Evolutionary conservation across 2,888 invertebrate species (phyloP).

Genomic region (Agrenia bidenticulata): DNA sequence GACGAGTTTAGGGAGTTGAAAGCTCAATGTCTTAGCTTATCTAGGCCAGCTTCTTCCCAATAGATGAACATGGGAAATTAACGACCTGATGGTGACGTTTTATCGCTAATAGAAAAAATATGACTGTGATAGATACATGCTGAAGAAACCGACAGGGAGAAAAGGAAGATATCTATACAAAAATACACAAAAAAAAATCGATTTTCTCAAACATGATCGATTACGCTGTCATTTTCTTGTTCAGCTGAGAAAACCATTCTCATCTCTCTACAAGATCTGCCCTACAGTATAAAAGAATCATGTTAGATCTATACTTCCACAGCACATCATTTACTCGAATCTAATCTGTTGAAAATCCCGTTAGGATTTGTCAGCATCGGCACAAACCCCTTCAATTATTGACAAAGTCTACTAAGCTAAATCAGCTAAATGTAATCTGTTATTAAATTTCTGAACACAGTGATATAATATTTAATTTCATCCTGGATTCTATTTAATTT

Average conservation of each 20-base stretch:
- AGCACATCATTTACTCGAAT: slow-evolving; percentile 19
- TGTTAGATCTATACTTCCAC: slow-evolving; percentile 10
- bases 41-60: too few species aligned
- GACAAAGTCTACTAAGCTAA: slow-evolving; percentile 24
- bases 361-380: slow-evolving; percentile 20
- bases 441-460: too few species aligned
- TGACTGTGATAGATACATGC: not conserved
- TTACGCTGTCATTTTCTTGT: slow-evolving; percentile 4
- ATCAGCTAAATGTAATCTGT: too few species aligned
- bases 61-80: not conserved
- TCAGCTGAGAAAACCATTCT: not conserved
- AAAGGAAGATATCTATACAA: not conserved
- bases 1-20: too few species aligned
- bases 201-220: slow-evolving; percentile 15
- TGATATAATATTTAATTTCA: not conserved
- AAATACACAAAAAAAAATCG: not conserved
- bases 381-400: slow-evolving; percentile 31
- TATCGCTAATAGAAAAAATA: not conserved
- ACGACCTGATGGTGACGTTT: not conserved
- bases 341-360: slow-evolving; percentile 15
- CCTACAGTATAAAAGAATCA: too few species aligned
- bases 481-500: too few species aligned
- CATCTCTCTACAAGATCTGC: not conserved
- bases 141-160: not conserved
- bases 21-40: too few species aligned